Evolutionary conservation across 2,888 invertebrate species (phyloP).

Genomic region (Pseudoips prasinana): DNA sequence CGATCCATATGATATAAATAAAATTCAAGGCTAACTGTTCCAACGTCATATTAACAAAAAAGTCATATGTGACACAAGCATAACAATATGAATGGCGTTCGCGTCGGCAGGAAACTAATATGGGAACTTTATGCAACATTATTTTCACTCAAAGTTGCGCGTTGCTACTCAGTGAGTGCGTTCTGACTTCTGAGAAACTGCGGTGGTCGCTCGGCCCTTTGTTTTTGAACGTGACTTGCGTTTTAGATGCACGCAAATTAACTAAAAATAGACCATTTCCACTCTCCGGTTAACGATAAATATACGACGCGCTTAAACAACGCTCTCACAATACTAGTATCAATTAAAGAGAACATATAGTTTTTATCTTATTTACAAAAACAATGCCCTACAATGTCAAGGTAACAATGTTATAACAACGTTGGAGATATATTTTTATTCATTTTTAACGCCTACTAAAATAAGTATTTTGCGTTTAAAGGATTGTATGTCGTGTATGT

Average conservation of each 20-base stretch:
- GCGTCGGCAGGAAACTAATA: constrained; percentile 35
- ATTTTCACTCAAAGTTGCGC: constrained; percentile 46
- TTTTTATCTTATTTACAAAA: constrained; percentile 19
- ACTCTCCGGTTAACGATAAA: constrained; percentile 36
- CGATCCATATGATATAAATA: too few relatives aligned
- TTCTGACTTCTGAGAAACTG: constrained; percentile 71
- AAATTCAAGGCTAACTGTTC: too few relatives aligned
- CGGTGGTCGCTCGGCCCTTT: constrained; percentile 65
- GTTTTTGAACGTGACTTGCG: constrained; percentile 72
- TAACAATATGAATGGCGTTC: constrained; percentile 19
- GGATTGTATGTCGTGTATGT: too few relatives aligned
- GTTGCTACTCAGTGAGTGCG: constrained; percentile 48
- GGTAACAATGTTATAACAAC: too few relatives aligned
- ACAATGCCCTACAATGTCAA: constrained; percentile 21
- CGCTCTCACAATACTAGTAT: constrained; percentile 5
- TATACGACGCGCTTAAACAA: constrained; percentile 24
- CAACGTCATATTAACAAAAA: too few relatives aligned
- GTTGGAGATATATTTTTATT: too few relatives aligned
- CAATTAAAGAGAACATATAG: constrained; percentile 13
- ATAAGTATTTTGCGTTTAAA: too few relatives aligned
- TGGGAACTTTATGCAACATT: constrained; percentile 33
- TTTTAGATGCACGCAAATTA: constrained; percentile 69
- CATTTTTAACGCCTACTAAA: too few relatives aligned
- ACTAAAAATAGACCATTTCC: constrained; percentile 61
- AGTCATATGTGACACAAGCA: constrained; percentile 9